Evolutionary conservation across 1,140 invertebrate genomes (phyloP), one percentile per base, ranked within the genome.

Genomic region (Hylaeus volcanicus): DNA sequence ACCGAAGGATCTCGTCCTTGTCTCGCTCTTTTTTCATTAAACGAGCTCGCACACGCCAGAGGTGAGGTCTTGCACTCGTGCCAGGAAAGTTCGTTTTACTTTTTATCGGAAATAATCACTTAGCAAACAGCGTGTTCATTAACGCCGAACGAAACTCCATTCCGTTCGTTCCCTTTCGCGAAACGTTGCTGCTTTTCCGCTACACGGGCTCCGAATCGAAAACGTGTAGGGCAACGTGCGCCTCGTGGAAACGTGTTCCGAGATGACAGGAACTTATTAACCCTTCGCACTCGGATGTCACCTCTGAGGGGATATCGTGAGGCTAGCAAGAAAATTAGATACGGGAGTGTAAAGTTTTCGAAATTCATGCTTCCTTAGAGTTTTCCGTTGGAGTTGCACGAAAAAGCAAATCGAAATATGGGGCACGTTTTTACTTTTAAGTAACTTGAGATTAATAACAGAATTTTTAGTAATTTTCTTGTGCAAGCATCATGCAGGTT

Each of bases 41-140:
- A 73, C 69, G 69, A n/a, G 41, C 76, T 9, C 51, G 51, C 5
- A 56, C 68, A 37, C 66, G 15, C 26, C 8, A 9, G 63, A 8
- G 58, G 58, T 48, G 48, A n/a, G 45, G 26, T 12, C 41, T 51
- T 73, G 43, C 43, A 37, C 12, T 39, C 11, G 53, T 45, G 53
- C 43, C 53, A 69, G 51, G n/a, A 76, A 72, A 72, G 76, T 55
- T 79, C 48, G 51, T 73, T 79, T 64, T 26, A 64, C 72, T 69
- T 79, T 73, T 79, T 73, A 63, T 79, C 55, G 71, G 51, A 73
- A 79, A 79, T 79, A 79, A 73, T 73, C 58, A 72, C 69, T 63
- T 37, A 51, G 66, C 48, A 48, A 79, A 41, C 64, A 69, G 39
- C 9, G 53, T 45, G 53, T 72, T 79, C 26, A 60, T 78, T 61